Percentiles rank a stretch among this genome's conserved stretches.
These are phyloP conservation scores for Contarinia nasturtii DNA, from an alignment of 1,140 invertebrate species.

Conservation along the genomic window DNA sequence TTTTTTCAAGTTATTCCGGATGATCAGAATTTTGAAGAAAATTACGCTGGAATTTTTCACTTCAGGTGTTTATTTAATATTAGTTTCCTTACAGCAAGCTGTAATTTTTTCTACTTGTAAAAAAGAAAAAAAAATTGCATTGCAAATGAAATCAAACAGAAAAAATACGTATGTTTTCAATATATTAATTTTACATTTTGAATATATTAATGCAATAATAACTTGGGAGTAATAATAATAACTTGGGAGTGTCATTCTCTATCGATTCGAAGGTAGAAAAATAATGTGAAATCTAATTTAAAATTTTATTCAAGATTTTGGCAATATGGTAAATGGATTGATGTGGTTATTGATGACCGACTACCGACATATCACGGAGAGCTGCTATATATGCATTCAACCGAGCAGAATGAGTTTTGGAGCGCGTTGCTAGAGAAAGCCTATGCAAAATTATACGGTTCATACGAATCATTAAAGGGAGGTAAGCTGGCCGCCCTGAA, in stretches of 20 bases:
- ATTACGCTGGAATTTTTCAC: slow-evolving; percentile 86
- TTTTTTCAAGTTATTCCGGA: slow-evolving; percentile 90
- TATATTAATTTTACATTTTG: no score
- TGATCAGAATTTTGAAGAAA: slow-evolving; percentile 82
- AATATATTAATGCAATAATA: no score
- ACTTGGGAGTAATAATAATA: no score
- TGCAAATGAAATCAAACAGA: no score
- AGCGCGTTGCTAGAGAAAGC: slow-evolving; percentile 94
- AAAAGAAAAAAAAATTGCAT: no score
- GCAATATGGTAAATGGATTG: slow-evolving; percentile 86
- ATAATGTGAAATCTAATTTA: no score
- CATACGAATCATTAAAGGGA: slow-evolving; percentile 94
- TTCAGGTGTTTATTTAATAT: slow-evolving; percentile 58
- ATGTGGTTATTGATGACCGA: slow-evolving; percentile 87
- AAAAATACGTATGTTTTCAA: no score
- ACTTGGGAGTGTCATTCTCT: no score
- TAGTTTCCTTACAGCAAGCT: no score
- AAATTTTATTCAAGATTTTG: slow-evolving; percentile 59
- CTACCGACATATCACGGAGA: slow-evolving; percentile 78
- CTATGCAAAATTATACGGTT: slow-evolving; percentile 92
- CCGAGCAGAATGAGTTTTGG: slow-evolving; percentile 90
- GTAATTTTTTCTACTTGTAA: no score
- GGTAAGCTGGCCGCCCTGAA: no score
- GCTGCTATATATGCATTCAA: slow-evolving; percentile 84
- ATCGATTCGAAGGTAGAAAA: no score